These are phyloP conservation scores for Typhlomys cinereus DNA, from an alignment of 2,113 vertebrate species.

Conservation along the genomic window DNA sequence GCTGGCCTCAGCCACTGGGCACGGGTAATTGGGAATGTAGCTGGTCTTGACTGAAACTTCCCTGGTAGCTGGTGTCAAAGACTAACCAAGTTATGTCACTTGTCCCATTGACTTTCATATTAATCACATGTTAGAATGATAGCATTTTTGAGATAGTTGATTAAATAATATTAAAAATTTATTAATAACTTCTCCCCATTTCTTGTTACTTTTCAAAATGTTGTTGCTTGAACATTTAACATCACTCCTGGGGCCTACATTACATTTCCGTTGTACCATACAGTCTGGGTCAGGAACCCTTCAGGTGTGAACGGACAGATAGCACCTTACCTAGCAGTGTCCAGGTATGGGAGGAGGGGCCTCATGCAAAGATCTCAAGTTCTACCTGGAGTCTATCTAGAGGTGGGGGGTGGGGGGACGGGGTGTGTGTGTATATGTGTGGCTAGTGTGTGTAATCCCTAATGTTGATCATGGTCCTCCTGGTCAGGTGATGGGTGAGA, in stretches of 20 bases:
- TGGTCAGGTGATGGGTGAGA: not conserved
- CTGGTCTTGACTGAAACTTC: not conserved
- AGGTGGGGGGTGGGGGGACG: not conserved
- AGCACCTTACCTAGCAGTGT: not conserved
- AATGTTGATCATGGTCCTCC: not conserved
- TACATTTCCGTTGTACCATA: not conserved
- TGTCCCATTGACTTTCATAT: not conserved
- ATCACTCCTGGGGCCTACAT: not conserved
- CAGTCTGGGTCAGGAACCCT: not conserved
- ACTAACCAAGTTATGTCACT: not conserved
- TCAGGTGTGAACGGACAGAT: not conserved
- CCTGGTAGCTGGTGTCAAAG: not conserved
- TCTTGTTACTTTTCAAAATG: not conserved
- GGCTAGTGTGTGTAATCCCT: not conserved
- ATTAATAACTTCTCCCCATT: not conserved
- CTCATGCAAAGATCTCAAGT: not conserved
- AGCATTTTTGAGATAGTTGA: not conserved
- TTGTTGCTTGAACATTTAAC: not conserved
- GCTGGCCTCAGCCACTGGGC: not conserved
- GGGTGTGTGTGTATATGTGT: too few species aligned
- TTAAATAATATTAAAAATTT: conserved; percentile 45
- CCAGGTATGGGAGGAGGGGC: not conserved
- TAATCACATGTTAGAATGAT: not conserved
- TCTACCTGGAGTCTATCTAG: too few species aligned
- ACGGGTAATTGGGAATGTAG: not conserved